phyloP scores from a whole-genome alignment of 2,797 vertebrate species.

The Garrulus glandarius region DNA sequence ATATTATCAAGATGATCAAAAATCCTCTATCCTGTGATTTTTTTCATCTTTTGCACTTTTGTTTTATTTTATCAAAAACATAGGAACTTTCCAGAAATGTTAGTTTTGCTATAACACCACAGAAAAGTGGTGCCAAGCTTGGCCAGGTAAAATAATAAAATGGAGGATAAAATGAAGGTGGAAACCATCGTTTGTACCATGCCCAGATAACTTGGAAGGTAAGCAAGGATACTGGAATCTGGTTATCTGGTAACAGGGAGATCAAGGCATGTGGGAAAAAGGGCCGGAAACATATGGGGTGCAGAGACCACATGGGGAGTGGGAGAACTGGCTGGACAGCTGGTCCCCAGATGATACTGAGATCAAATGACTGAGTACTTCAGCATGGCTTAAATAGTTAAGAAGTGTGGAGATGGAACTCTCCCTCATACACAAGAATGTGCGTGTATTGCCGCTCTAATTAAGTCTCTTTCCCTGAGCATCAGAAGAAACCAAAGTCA shows the following conservation, averaged over 20 bases:
- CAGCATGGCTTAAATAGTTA: constrained; percentile 36
- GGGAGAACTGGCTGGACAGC: constrained; percentile 53
- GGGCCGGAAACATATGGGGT: constrained; percentile 64
- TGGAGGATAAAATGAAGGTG: neutral
- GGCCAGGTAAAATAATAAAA: neutral
- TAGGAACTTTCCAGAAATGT: neutral
- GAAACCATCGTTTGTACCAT: neutral
- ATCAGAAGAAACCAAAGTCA: neutral
- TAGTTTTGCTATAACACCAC: neutral
- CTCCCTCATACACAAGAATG: constrained; percentile 14
- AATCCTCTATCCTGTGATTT: neutral
- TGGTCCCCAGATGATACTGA: constrained; percentile 59
- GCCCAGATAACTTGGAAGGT: neutral
- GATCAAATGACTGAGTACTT: constrained; percentile 68
- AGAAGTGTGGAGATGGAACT: constrained; percentile 49
- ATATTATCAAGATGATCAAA: neutral
- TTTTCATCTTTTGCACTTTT: neutral
- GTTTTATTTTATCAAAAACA: neutral
- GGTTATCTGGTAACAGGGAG: constrained; percentile 14
- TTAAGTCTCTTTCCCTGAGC: neutral
- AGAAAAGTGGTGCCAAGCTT: neutral
- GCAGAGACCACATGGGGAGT: constrained; percentile 54
- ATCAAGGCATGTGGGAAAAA: constrained; percentile 57
- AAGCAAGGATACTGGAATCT: neutral
- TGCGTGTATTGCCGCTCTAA: neutral